Base-by-base conservation (phyloP, 2,888 invertebrate species). In the Bugula neritina region DNA sequence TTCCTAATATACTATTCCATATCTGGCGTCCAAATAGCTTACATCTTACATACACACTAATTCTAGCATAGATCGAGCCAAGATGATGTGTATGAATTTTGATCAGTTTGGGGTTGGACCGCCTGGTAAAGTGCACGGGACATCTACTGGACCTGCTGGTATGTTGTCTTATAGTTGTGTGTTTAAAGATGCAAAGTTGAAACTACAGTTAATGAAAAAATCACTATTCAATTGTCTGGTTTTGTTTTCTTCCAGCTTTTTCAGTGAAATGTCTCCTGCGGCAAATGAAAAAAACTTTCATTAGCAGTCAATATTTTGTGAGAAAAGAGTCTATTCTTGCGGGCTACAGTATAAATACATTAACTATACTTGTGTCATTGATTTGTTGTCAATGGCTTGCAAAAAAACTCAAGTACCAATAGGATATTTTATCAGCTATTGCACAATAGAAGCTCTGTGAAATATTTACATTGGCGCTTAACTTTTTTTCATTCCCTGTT, bases 391-490 rank as follows among this genome's bases (percentile, higher is more conserved):
- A 63, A 63, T 63, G 63, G 25, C 21, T 63, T 63, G 63, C 27
- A 31, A 63, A 57, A 23, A 21, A 21, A 29, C 63, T 63, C 63
- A 31, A 63, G 63, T 63, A 63, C 63, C 63, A 2, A 63, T 63
- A 63, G 63, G 63, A 63, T 63, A 63, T 63, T 63, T 63, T 63
- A 63, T 63, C 63, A 63, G 63, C 63, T 13, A n/a, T 63, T 27
- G 63, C 63, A 63, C 63, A 63, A 63, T 63, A 31, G 63, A 63
- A 63, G 63, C 63, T 63, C 63, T 63, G 31, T 34, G 63, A 63
- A 31, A 17, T 63, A 63, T 63, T 63, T 63, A 63, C 63, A 63
- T 63, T 63, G 63, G 63, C 63, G 29, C 63, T 63, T 63, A 63
- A 63, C 63, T 63, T 63, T 63, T 63, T 63, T 27, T 63, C 63